These are phyloP conservation scores for Thyatira batis DNA, from an alignment of 2,888 invertebrate species.

Conservation along the genomic window DNA sequence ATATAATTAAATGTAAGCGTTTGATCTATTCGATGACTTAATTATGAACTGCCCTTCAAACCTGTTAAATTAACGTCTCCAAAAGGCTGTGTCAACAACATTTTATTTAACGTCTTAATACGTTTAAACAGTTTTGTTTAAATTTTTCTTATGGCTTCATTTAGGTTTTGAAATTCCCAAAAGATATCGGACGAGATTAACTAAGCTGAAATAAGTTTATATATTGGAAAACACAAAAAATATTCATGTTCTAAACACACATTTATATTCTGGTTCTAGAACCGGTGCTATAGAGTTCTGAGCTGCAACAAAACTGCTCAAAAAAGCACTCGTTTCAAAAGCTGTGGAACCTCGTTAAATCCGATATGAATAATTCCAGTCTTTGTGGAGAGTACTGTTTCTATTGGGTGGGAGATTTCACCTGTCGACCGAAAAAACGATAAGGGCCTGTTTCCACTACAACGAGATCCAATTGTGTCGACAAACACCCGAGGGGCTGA, in stretches of 20 bases:
- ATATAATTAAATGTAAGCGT: neutral
- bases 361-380: constrained; percentile 27
- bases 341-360: constrained; percentile 9
- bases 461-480: too few relatives aligned
- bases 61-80: too few relatives aligned
- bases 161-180: too few relatives aligned
- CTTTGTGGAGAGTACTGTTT: constrained; percentile 20
- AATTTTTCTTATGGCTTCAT: too few relatives aligned
- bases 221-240: neutral
- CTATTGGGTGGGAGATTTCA: constrained; percentile 18
- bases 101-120: too few relatives aligned
- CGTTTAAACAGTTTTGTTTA: too few relatives aligned
- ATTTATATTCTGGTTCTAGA: neutral
- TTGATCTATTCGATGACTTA: neutral
- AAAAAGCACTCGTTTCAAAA: neutral
- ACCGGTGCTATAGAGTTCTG: neutral
- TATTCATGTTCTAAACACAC: neutral
- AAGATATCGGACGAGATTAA: too few relatives aligned
- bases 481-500: too few relatives aligned
- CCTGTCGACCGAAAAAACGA: constrained; percentile 30
- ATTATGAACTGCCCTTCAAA: neutral
- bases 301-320: neutral
- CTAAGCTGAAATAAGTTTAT: too few relatives aligned
- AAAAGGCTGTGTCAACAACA: too few relatives aligned
- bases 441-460: neutral